A percentile compares a stretch with the other conserved stretches of the same genome.
Evolutionary conservation across 2,888 invertebrate genomes (phyloP).

Genomic region (Drosophila fungiperda): DNA sequence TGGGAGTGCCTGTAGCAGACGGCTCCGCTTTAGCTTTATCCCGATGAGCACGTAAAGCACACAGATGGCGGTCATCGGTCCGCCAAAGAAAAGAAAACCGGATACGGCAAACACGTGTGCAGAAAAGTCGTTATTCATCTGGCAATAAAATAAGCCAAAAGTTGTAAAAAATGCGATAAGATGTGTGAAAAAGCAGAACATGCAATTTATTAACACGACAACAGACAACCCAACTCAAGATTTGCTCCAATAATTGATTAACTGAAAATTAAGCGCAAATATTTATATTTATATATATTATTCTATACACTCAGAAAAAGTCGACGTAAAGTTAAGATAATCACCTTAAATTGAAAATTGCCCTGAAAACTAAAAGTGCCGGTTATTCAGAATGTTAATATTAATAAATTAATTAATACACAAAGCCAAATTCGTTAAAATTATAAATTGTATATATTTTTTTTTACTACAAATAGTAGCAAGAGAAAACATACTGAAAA

Average conservation of each 20-base stretch:
- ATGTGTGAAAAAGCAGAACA: neutral
- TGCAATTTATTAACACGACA: slow-evolving; percentile 10
- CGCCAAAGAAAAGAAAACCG: slow-evolving; percentile 92
- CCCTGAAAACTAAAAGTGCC: neutral
- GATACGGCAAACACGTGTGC: slow-evolving; percentile 92
- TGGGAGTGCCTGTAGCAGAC: slow-evolving; percentile 87
- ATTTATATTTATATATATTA: neutral
- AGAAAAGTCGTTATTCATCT: slow-evolving; percentile 85
- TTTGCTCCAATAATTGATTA: neutral
- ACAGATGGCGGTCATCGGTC: slow-evolving; percentile 94
- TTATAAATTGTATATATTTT: neutral
- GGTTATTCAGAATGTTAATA: neutral
- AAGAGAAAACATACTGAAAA: neutral
- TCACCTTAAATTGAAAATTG: too few relatives aligned
- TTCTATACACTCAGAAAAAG: neutral
- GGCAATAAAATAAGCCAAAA: slow-evolving; percentile 16
- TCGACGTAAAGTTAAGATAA: neutral
- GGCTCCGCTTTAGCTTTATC: slow-evolving; percentile 89
- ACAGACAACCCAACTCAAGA: neutral
- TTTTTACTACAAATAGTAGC: neutral
- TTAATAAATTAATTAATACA: neutral
- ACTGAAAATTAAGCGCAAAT: neutral
- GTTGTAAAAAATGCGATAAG: slow-evolving; percentile 6
- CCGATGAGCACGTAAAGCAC: slow-evolving; percentile 93
- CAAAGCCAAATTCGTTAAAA: neutral